Percentiles rank a stretch among this genome's conserved stretches.
Conservation (phyloP, 1,140 invertebrate genomes). For the Meloidogyne floridensis region DNA sequence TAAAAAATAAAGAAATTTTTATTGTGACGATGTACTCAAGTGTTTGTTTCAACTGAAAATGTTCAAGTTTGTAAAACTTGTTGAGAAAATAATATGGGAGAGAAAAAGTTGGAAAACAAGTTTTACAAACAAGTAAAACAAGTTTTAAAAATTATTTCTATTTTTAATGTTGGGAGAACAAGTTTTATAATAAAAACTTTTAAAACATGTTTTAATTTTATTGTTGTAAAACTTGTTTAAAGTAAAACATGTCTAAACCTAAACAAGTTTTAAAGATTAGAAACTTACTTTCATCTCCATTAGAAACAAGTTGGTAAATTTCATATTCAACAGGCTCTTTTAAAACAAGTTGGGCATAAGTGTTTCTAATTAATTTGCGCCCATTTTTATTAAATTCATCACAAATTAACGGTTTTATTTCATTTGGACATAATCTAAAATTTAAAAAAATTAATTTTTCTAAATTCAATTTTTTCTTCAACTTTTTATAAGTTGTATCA, state of each 20-base stretch:
- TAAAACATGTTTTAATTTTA: too few relatives aligned
- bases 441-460: constrained; percentile 45
- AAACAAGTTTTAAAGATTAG: too few relatives aligned
- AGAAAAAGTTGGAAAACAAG: too few relatives aligned
- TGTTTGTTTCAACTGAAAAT: too few relatives aligned
- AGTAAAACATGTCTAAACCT: too few relatives aligned
- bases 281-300: constrained; percentile 48
- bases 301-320: constrained; percentile 50
- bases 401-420: constrained; percentile 47
- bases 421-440: constrained; percentile 26
- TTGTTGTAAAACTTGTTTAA: too few relatives aligned
- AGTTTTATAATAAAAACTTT: too few relatives aligned
- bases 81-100: too few relatives aligned
- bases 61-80: too few relatives aligned
- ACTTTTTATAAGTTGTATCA: constrained; percentile 26
- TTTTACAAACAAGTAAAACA: too few relatives aligned
- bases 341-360: constrained; percentile 34
- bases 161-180: too few relatives aligned
- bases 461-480: constrained; percentile 12
- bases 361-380: constrained; percentile 46
- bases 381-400: constrained; percentile 57
- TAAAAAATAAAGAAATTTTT: not conserved
- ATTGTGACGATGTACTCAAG: too few relatives aligned
- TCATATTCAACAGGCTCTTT: constrained; percentile 56
- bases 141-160: not conserved